Base-by-base conservation (phyloP, 2,888 invertebrate species). In the Harpalus rufipes region DNA sequence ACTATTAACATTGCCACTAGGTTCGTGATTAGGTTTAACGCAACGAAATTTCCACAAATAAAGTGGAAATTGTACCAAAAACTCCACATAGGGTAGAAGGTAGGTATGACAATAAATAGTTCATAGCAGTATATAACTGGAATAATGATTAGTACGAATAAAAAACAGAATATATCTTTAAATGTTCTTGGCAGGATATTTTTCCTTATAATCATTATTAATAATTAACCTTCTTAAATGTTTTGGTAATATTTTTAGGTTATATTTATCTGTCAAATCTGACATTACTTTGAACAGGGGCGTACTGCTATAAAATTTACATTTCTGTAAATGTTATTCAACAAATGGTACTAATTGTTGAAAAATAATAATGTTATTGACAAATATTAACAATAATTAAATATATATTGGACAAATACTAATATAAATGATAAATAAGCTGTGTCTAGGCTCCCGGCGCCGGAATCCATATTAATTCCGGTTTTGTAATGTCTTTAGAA, bases 11-110 rank as follows among this genome's bases (percentile, higher is more conserved):
- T 93, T 87, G 94, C 96, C 68, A 96, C 92, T 89, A 96, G 93
- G 89, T 97, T 97, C 0, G 95, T 94, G 76, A 96, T 92, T 39
- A 97, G 92, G 89, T 97, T 97, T 61, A 95, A 90, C 88, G 97
- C 91, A 0, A 97, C 90, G 89, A 96, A 96, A 58, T 94, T 92
- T 61, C 95, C 95, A 87, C 93, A 91, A 16, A 92, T 88, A 88
- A 94, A 94, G 90, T 94, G 95, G 76, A 93, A 90, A 59, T 91
- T 92, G 91, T 92, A 94, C 88, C 89, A 91, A 7, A 90, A 87
- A 25, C 93, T 92, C 90, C 93, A 93, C 87, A 91, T 89, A 87
- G 91, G 91, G 89, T 94, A 94, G 74, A 96, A 91, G 85, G 92
- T 91, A 1, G 97, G 97, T 86, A 97, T 89, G 3, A 97, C 96